Base-by-base conservation (phyloP, 2,797 vertebrate species). In the Myotis daubentonii region DNA sequence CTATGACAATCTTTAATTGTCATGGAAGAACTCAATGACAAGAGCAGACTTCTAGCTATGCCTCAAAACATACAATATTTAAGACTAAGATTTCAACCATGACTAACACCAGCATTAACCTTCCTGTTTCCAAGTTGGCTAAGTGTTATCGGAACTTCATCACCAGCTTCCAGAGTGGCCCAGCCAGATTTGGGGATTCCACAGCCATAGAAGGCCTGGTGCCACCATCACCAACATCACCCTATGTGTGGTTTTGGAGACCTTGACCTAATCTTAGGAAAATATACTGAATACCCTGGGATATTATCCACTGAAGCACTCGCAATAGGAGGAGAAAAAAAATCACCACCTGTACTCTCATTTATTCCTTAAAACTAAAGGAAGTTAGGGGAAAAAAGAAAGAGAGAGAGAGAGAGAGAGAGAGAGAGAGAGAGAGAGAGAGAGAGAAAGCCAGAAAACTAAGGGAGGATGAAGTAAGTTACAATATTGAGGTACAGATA, bases 311-410 rank as follows among this genome's bases (percentile, higher is more conserved):
- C 79, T 38, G 49, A 92, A 84, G 36, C 36, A 49, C 36, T 92
- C 66, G 66, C 49, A 49, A 44, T 16, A 76, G 70, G 87, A 85
- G 44, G 28, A 81, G 53, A 44, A 38, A 78, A 44, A 6, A n/a
- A 28, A 8, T 13, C 55, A 17, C 57, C 85, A 78, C 82, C 49
- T 87, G 23, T 33, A 60, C 36, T 82, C 60, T 91, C 7, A 25
- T 68, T 91, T 80, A 70, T 84, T 74, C 72, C 87, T 94, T 93
- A 72, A 88, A 91, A 83, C 49, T 72, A 53, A 92, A 93, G 75
- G 57, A 66, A 80, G 83, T 60, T 93, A 38, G 38, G 65, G 51
- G 78, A 94, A 95, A 91, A 25, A 6, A 47, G 47, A 47, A 1
- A 47, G 47, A 47, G 3, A 47, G 47, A 47, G 4, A 47, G 47